Percentiles rank a stretch among this genome's conserved stretches.
Conservation (phyloP, 2,113 vertebrate genomes). For the Athene cunicularia region DNA sequence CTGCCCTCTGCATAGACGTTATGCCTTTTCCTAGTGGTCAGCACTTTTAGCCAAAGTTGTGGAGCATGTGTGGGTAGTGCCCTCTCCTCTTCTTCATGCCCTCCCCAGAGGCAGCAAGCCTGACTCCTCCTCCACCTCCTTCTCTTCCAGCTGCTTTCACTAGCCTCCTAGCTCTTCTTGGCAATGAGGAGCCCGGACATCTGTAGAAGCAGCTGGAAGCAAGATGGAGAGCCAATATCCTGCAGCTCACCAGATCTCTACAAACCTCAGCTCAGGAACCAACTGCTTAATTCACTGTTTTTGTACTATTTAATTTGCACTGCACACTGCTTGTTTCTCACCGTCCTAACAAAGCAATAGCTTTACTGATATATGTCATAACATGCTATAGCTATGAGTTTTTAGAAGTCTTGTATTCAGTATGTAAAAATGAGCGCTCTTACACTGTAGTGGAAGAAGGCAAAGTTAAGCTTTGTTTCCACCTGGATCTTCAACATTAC, state of each 20-base stretch:
- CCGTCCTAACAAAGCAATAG: background rate
- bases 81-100: background rate
- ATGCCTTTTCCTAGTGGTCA: background rate
- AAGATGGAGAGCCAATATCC: constrained; percentile 62
- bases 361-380: background rate
- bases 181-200: constrained; percentile 60
- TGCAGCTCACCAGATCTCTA: constrained; percentile 53
- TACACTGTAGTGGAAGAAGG: background rate
- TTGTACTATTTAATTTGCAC: background rate
- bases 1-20: background rate
- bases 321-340: background rate
- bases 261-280: constrained; percentile 55
- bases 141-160: constrained; percentile 62
- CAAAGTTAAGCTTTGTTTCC: background rate
- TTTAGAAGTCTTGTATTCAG: background rate
- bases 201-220: constrained; percentile 71
- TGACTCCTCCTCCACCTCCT: constrained; percentile 39
- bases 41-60: background rate
- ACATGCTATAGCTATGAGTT: accelerated
- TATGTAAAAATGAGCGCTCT: background rate
- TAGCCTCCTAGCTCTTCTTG: constrained; percentile 53
- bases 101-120: background rate
- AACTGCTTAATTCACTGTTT: constrained; percentile 32
- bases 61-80: background rate
- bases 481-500: background rate